These are phyloP conservation scores for Chaitophorus viminalis DNA, from an alignment of 2,888 invertebrate genomes.

Conservation along the genomic window DNA sequence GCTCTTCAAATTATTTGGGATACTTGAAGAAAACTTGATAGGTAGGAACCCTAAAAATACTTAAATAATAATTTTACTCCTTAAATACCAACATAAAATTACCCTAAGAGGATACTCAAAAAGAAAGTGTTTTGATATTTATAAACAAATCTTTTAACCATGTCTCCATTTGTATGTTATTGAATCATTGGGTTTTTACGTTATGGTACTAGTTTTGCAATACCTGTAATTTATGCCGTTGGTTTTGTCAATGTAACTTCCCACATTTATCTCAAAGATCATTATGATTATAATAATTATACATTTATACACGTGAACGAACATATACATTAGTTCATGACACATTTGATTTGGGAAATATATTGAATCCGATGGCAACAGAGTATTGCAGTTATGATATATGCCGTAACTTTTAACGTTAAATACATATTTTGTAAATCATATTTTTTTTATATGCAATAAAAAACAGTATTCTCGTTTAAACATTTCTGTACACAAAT, in stretches of 20 bases:
- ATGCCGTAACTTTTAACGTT: neutral
- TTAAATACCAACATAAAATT: neutral
- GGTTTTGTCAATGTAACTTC: slow-evolving; percentile 21
- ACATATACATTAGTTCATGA: neutral
- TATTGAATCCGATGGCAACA: neutral
- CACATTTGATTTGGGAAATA: neutral
- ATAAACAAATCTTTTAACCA: neutral
- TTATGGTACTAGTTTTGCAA: neutral
- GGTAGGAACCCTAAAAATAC: too few species aligned
- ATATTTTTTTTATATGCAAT: too few species aligned
- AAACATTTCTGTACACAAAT: too few species aligned
- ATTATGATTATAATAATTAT: slow-evolving; percentile 25
- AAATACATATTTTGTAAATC: neutral
- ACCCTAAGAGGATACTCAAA: neutral
- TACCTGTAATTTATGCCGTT: slow-evolving; percentile 12
- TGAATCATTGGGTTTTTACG: slow-evolving; percentile 38
- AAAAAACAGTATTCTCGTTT: neutral
- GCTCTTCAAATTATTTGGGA: slow-evolving; percentile 1
- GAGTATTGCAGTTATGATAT: too few species aligned
- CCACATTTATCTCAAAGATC: slow-evolving; percentile 21
- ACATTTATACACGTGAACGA: neutral
- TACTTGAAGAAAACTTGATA: neutral
- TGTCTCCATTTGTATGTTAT: slow-evolving; percentile 18
- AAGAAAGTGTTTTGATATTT: slow-evolving; percentile 33
- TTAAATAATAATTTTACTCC: neutral